These are phyloP conservation scores for Acholoe squamosa DNA, from an alignment of 2,888 invertebrate genomes.

Conservation along the genomic window DNA sequence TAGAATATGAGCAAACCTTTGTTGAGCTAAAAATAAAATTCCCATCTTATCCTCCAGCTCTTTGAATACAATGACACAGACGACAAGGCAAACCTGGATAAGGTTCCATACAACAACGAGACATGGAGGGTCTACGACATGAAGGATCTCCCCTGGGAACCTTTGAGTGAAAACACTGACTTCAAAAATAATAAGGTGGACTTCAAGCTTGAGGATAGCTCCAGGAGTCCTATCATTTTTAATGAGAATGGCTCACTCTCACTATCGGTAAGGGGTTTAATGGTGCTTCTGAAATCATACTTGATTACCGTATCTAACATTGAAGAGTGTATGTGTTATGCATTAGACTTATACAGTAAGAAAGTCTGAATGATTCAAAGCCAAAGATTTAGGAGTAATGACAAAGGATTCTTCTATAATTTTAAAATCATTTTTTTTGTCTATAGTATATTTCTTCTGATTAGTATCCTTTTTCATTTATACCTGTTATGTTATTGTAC, in stretches of 20 bases:
- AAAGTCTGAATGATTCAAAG: too few relatives aligned
- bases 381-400: too few relatives aligned
- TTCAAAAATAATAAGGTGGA: neutral
- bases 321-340: too few relatives aligned
- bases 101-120: neutral
- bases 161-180: neutral
- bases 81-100: constrained; percentile 71
- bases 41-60: constrained; percentile 69
- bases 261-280: neutral
- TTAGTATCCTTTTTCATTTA: too few relatives aligned
- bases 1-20: too few relatives aligned
- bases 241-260: constrained; percentile 50
- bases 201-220: neutral
- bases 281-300: too few relatives aligned
- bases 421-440: neutral
- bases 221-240: neutral
- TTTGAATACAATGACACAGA: constrained; percentile 78
- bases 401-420: too few relatives aligned
- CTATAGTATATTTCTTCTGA: too few relatives aligned
- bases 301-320: too few relatives aligned
- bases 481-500: too few relatives aligned
- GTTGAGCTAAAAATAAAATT: too few relatives aligned
- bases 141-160: neutral
- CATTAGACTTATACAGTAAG: too few relatives aligned
- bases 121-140: neutral